These are phyloP conservation scores for Phylloscopus trochilus DNA, from an alignment of 2,113 vertebrate species.

Conservation along the genomic window DNA sequence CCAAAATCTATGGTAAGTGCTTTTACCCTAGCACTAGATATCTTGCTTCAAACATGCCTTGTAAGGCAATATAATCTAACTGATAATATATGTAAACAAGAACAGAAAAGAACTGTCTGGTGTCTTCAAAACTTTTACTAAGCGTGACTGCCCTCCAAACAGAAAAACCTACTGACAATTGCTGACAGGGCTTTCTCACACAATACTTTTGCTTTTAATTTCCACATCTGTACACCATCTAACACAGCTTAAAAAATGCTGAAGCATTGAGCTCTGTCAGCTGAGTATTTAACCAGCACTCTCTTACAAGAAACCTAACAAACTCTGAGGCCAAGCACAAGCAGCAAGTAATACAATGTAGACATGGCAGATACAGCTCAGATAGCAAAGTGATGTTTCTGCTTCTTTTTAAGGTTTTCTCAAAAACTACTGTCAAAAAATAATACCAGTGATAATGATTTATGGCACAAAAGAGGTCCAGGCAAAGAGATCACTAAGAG, in stretches of 20 bases:
- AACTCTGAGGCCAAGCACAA: neutral
- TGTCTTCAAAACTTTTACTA: neutral
- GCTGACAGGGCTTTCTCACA: neutral
- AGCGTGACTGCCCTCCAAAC: neutral
- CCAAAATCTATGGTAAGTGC: neutral
- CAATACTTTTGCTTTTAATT: slow-evolving; percentile 1
- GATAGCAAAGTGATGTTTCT: neutral
- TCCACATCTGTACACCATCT: slow-evolving; percentile 36
- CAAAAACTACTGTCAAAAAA: neutral
- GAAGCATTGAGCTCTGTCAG: neutral
- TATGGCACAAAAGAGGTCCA: neutral
- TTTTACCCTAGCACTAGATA: neutral
- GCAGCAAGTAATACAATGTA: neutral
- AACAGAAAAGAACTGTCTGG: neutral
- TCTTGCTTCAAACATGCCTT: neutral
- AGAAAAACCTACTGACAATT: neutral
- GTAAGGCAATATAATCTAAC: neutral
- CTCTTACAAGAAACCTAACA: neutral
- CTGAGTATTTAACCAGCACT: neutral
- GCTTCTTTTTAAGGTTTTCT: neutral
- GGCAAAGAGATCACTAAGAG: neutral
- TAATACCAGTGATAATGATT: neutral
- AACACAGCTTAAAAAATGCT: neutral
- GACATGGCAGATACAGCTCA: neutral
- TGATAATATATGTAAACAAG: neutral